phyloP scores from a whole-genome alignment of 1,140 invertebrate species.

The Eubasilissa regina region DNA sequence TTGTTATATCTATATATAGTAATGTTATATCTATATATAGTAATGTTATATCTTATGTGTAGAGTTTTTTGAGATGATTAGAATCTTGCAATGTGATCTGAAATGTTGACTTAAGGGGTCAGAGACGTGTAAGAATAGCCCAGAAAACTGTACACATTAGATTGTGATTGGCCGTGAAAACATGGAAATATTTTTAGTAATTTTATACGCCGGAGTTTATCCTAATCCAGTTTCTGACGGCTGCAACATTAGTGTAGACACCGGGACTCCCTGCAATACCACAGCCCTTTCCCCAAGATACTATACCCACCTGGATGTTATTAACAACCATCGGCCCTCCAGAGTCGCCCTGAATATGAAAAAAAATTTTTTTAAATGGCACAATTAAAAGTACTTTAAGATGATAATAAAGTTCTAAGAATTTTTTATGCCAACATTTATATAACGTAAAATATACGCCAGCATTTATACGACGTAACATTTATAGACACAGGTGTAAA shows the following conservation, averaged over 20 bases:
- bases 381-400: not conserved
- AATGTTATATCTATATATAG: too few species aligned
- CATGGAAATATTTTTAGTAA: too few species aligned
- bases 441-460: not conserved
- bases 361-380: not conserved
- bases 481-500: too few species aligned
- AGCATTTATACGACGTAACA: too few species aligned
- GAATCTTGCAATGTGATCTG: too few species aligned
- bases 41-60: too few species aligned
- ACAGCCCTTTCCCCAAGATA: conserved; percentile 69
- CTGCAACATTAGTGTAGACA: conserved; percentile 67
- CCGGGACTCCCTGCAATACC: conserved; percentile 66
- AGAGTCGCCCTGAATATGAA: conserved; percentile 61
- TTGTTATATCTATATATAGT: too few species aligned
- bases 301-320: conserved; percentile 69
- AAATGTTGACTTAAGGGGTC: too few species aligned
- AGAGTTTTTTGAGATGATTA: too few species aligned
- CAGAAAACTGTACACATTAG: too few species aligned
- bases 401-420: not conserved
- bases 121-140: too few species aligned
- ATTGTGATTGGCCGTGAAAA: too few species aligned
- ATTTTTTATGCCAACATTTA: not conserved
- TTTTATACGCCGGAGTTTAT: conserved; percentile 20
- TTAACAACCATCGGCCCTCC: conserved; percentile 61
- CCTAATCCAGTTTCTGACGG: not conserved